Percentiles rank a stretch among this genome's conserved stretches.
phyloP scores from a whole-genome alignment of 1,140 invertebrate genomes.

The Pinna nobilis region DNA sequence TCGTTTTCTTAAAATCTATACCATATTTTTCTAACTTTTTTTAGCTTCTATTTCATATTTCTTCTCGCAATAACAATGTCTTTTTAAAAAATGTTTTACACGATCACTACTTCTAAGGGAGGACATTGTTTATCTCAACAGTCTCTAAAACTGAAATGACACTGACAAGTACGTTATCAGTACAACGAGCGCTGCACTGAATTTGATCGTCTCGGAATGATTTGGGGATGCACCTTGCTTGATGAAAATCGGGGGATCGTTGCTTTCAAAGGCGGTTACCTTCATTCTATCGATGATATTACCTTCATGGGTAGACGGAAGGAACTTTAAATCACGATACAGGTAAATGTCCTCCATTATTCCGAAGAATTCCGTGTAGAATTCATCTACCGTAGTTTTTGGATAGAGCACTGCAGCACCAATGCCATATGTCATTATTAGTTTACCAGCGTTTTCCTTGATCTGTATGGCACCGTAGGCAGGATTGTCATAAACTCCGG shows the following conservation, averaged over 20 bases:
- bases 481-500: slow-evolving; percentile 37
- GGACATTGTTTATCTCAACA: no score
- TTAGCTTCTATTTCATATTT: no score
- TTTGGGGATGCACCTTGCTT: background rate
- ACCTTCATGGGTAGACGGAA: background rate
- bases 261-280: slow-evolving; percentile 25
- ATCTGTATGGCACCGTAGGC: slow-evolving; percentile 37
- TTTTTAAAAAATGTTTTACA: no score
- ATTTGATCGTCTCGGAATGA: no score
- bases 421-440: slow-evolving; percentile 26
- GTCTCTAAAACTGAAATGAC: no score
- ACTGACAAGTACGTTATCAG: no score
- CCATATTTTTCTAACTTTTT: no score
- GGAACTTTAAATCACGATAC: background rate
- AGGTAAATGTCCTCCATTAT: slow-evolving; percentile 18
- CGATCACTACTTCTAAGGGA: no score
- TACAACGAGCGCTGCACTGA: no score
- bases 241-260: slow-evolving; percentile 21
- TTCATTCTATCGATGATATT: slow-evolving; percentile 14
- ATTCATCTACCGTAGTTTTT: slow-evolving; percentile 26
- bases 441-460: background rate
- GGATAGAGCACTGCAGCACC: slow-evolving; percentile 29
- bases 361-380: slow-evolving; percentile 31
- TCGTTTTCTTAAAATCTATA: no score
- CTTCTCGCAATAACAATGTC: no score